Base-by-base conservation (phyloP, 2,113 vertebrate species). In the Silurus asotus region DNA sequence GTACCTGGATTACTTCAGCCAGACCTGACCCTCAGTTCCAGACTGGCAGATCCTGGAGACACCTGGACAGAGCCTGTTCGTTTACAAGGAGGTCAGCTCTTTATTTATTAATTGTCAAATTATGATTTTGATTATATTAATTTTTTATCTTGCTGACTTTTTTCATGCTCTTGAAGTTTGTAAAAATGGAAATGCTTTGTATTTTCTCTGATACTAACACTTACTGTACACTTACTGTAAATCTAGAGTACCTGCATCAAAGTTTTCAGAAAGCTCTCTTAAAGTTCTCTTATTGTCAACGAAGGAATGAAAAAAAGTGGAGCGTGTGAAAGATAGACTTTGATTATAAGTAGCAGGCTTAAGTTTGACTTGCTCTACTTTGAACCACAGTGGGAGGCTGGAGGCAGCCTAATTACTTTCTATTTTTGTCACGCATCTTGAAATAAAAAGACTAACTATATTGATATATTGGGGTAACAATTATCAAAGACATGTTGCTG, bases 391-490 rank as follows among this genome's bases (percentile, higher is more conserved):
- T 90, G 89, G 93, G 91, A 90, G 88, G 87, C 84, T 78, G 65
- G 25, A 86, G 88, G 87, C 85, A 89, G 90, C 89, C 93, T 93
- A 94, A 95, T 94, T 93, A 94, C 90, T 91, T 94, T 94, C 94
- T 95, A 94, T 94, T 94, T 92, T 91, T 92, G 91, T 89, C 14
- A 55, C 0, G 75, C 78, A 61, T 62, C 84, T 88, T 75, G 91
- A 93, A 88, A 87, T 76, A 83, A 83, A 82, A 64, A 80, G 61
- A 69, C 85, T 87, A 88, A 89, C 79, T 83, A 82, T 84, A 86
- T 80, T 20, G 20, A 85, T 87, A 85, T 79, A 84, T 78, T 80
- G 56, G 81, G 62, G 78, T 28, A 53, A 53, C 45, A 74, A 58
- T 48, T 49, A 23, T 74, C 20, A 81, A 53, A 23, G 49, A 49